These are phyloP conservation scores for Chionis minor DNA, from an alignment of 2,113 vertebrate genomes.

Conservation along the genomic window DNA sequence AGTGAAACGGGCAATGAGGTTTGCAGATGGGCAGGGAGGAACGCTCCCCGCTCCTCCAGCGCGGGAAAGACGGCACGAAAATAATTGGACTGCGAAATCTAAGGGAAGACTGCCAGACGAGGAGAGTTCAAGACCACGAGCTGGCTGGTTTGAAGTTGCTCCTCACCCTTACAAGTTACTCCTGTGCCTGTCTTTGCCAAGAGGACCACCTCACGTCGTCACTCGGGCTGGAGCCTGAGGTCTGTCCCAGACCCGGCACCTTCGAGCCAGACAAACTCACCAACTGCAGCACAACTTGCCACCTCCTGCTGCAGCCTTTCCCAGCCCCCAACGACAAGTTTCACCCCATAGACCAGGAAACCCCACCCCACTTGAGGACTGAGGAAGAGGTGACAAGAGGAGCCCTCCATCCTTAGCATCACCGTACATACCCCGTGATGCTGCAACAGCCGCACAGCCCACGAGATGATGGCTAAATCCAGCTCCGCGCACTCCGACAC, in stretches of 20 bases:
- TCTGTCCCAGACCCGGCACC: neutral
- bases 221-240: rapidly evolving
- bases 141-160: neutral
- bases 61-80: neutral
- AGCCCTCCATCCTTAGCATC: neutral
- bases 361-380: rapidly evolving
- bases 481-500: neutral
- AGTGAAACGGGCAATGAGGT: neutral
- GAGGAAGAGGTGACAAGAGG: rapidly evolving
- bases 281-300: rapidly evolving
- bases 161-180: neutral
- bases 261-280: neutral
- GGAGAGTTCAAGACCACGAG: neutral
- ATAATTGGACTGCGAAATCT: conserved; percentile 32
- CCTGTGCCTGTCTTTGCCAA: rapidly evolving
- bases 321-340: neutral
- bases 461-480: neutral
- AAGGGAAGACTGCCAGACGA: neutral
- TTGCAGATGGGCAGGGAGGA: neutral
- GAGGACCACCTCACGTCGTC: rapidly evolving
- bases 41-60: neutral
- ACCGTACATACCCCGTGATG: rapidly evolving
- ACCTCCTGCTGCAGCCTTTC: neutral
- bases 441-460: neutral
- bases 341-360: neutral